Base-by-base conservation (phyloP, 2,888 invertebrate genomes). In the Chymomyza procnemis region DNA sequence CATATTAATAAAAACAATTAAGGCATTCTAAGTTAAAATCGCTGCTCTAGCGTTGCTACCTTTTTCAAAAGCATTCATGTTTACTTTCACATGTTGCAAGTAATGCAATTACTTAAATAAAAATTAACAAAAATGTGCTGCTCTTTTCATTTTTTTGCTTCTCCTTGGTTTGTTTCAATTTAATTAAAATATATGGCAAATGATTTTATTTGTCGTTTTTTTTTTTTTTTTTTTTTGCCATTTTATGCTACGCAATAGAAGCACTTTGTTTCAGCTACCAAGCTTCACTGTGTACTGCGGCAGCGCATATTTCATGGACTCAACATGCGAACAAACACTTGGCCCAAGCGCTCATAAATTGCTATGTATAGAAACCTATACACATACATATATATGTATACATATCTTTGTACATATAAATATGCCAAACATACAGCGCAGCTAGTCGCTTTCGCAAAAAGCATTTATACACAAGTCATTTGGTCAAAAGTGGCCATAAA, bases 161-260 rank as follows among this genome's bases (percentile, higher is more conserved):
- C 1, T 9, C 1, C 34, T 41, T 41, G 34, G 12, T 41, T 41
- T 41, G 12, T 41, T 9, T 41, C 34, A 21, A 8, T 47, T 55
- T 67, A 80, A 84, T 80, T 84, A 84, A 80, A 84, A 84, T 81
- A 81, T 80, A 71, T 73, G 63, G 34, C 9, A 50, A 3, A 50
- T 19, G 50, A 1, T 47, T n/a, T n/a, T n/a, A n/a, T n/a, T n/a
- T n/a, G n/a, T n/a, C n/a, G n/a, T n/a, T n/a, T n/a, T 47, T 26
- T 26, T 26, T 41, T 34, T 1, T 2, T 21, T 54, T 54, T 54
- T 21, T 19, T 12, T 54, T 54, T 54, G 54, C 21, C 3, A 21
- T 9, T 21, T 54, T 54, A 18, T 54, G 50, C 34, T 50, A 50
- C 16, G 50, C 9, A 50, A 50, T 18, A 18, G 50, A 16, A 18